A percentile compares a stretch with the other conserved stretches of the same genome.
These are phyloP conservation scores for Drosophila peninsularis DNA, from an alignment of 2,888 invertebrate genomes.

Conservation along the genomic window DNA sequence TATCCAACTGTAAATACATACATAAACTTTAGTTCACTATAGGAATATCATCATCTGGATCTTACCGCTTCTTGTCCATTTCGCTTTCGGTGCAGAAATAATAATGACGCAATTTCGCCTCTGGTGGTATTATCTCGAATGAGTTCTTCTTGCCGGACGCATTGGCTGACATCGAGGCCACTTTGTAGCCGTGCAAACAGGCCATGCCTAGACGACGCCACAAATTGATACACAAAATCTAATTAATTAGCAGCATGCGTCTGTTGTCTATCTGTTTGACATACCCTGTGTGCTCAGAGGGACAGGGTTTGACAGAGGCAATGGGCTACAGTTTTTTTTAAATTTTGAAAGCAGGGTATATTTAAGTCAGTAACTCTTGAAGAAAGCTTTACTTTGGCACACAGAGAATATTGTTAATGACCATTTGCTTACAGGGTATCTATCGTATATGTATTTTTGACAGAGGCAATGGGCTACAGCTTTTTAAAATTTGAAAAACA, in stretches of 20 bases:
- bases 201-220: slow-evolving; percentile 89
- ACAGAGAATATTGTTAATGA: neutral
- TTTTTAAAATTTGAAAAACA: too few species aligned
- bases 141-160: slow-evolving; percentile 95
- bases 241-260: slow-evolving; percentile 58
- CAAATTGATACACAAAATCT: slow-evolving; percentile 36
- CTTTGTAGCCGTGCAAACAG: slow-evolving; percentile 94
- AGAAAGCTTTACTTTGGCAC: too few species aligned
- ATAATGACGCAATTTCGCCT: slow-evolving; percentile 93
- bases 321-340: neutral
- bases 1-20: slow-evolving; percentile 89
- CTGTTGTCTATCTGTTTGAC: slow-evolving; percentile 14
- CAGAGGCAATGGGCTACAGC: too few species aligned
- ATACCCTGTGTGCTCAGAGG: slow-evolving; percentile 8
- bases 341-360: too few species aligned
- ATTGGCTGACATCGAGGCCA: slow-evolving; percentile 91
- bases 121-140: slow-evolving; percentile 95
- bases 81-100: slow-evolving; percentile 97
- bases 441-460: too few species aligned
- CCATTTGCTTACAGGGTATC: slow-evolving; percentile 27
- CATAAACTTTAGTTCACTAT: neutral
- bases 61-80: slow-evolving; percentile 96
- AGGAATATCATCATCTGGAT: too few species aligned
- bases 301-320: neutral
- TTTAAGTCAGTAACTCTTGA: too few species aligned